Evolutionary conservation across 1,140 invertebrate genomes (phyloP), one percentile per base, ranked within the genome.

Genomic region (Papilio dardanus): DNA sequence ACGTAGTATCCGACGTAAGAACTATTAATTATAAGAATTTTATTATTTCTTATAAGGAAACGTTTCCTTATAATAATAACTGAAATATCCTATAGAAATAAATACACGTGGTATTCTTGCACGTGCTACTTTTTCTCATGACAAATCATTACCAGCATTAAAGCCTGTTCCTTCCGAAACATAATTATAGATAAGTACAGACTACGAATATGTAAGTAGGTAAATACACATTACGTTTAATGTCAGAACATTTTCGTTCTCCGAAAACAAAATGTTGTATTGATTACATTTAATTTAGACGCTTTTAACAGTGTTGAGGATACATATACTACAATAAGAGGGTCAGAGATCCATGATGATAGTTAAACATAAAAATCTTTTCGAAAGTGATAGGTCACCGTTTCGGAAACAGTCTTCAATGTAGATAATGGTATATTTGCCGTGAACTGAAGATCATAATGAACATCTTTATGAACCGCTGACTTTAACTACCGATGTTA

Each of bases 121-220:
- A 0, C 24, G 12, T 28, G 54, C 12, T 28, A 62, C 50, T 54
- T 54, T 54, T 54, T 28, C 24, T 28, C 54, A 12, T 1, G 21
- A 30, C 24, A 62, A 62, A 62, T 30, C 24, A 62, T 62, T 62
- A 62, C 30, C 21, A 14, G 24, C 21, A 28, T 62, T 62, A 62
- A 62, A 28, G 24, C 24, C 19, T 62, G 54, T 7, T 54, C 21
- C 54, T 62, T 62, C 24, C 24, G 54, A 62, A 28, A 16, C 54
- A 28, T 62, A 62, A 62, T 62, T 62, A 30, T 28, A 62, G 54
- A 62, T 24, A 62, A 50, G n/a, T 50, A 62, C 21, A 62, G 30
- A 12, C 16, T 62, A 4, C 24, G 24, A 62, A 62, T 14, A 30
- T 28, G 24, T 62, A 30, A 3, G 54, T 28, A 30, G 12, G 24